Percentiles rank a stretch among this genome's conserved stretches.
Evolutionary conservation across 2,113 vertebrate genomes (phyloP).

Genomic region (Leucoraja erinaceus): DNA sequence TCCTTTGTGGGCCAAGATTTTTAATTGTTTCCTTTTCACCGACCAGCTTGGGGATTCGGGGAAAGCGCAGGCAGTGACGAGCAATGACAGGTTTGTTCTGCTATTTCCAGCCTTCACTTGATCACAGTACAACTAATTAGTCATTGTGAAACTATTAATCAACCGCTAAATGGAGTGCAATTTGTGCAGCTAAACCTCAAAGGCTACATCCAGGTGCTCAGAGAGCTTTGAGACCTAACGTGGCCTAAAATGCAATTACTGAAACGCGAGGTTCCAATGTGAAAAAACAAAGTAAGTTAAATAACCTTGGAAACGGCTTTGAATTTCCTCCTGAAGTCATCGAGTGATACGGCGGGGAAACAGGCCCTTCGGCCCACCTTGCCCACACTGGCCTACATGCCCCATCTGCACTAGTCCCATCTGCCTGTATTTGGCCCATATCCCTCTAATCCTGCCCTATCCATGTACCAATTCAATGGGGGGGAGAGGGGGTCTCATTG

Average conservation of each 20-base stretch:
- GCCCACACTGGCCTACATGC: background rate
- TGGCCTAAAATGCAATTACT: background rate
- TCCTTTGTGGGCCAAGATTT: background rate
- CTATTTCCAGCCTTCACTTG: conserved; percentile 8
- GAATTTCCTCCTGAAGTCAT: too few species aligned
- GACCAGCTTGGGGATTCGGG: too few species aligned
- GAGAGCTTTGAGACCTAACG: background rate
- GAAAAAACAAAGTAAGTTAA: background rate
- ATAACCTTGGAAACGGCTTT: background rate
- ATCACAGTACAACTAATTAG: conserved; percentile 2
- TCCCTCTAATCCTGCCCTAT: too few species aligned
- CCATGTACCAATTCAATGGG: too few species aligned
- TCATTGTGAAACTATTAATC: conserved; percentile 27
- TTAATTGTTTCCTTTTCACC: background rate
- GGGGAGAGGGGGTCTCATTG: too few species aligned
- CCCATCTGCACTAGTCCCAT: too few species aligned
- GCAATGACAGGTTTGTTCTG: background rate
- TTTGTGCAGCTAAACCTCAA: background rate
- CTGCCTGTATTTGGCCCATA: too few species aligned
- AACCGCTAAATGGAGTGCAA: background rate
- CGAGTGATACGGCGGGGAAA: too few species aligned
- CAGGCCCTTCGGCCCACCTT: background rate
- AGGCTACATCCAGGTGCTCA: background rate
- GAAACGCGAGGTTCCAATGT: background rate
- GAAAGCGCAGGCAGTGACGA: background rate